Conservation (phyloP, 2,113 vertebrate species). For the cattle (Bos taurus) region ARS-UCD2.0 NC_037347.1:50345501-50346000, state of each 20-base stretch:
- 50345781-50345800: neutral
- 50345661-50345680: neutral
- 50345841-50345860: neutral
- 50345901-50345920: neutral
- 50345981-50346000: neutral
- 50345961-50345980: neutral
- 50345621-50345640: neutral
- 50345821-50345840: neutral
- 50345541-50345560: neutral
- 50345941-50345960: neutral
- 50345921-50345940: neutral
- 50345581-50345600: accelerated
- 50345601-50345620: neutral
- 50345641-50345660: neutral
- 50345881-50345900: neutral
- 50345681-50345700: neutral
- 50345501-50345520: neutral
- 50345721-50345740: neutral
- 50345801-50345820: neutral
- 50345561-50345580: neutral
- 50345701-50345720: neutral
- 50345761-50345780: neutral
- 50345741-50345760: neutral
- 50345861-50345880: neutral
- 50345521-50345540: neutral